Evolutionary conservation across 2,797 vertebrate species (phyloP), one percentile per base, ranked within the genome.

Genomic region (Chloroceryle amazona): DNA sequence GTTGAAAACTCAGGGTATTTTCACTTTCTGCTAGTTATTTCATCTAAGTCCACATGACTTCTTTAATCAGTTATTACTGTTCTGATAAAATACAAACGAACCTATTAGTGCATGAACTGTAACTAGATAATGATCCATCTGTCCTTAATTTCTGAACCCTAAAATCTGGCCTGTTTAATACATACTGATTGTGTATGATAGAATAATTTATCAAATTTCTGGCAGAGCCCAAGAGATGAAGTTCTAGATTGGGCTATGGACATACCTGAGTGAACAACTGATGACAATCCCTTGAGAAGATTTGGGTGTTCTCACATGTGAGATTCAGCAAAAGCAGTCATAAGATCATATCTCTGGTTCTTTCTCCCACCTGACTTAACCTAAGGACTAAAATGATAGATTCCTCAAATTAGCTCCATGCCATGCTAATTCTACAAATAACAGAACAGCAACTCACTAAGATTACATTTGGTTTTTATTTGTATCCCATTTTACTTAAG

Each of bases 241-340:
- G 51, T 22, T 79, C 37, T 74, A 90, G 66, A 95, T 98, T 92
- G 90, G 68, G 75, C 42, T 82, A 71, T 35, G 39, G 22, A 81
- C 74, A 90, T 93, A 91, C 73, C 89, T 97, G 91, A 97, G 81
- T 89, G 79, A 92, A 92, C 26, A 96, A 60, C 9, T 66, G n/a
- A 84, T 41, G 13, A 16, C 60, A 81, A 67, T 75, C 85, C 83
- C 81, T 95, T 6, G 16, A 90, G 92, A 96, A 37, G 54, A 54
- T 84, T 52, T 79, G 25, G n/a, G 79, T 94, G 82, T 93, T 97
- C 97, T 97, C 96, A 96, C 79, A 82, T 81, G 80, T 96, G 79
- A 63, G 44, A 94, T 97, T 90, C 54, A 86, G 70, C 81, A 91
- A 97, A 97, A 97, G 95, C 81, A 97, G 78, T 91, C 90, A 86